Conservation (phyloP, 2,888 invertebrate genomes). For the Tetramorium bicarinatum region DNA sequence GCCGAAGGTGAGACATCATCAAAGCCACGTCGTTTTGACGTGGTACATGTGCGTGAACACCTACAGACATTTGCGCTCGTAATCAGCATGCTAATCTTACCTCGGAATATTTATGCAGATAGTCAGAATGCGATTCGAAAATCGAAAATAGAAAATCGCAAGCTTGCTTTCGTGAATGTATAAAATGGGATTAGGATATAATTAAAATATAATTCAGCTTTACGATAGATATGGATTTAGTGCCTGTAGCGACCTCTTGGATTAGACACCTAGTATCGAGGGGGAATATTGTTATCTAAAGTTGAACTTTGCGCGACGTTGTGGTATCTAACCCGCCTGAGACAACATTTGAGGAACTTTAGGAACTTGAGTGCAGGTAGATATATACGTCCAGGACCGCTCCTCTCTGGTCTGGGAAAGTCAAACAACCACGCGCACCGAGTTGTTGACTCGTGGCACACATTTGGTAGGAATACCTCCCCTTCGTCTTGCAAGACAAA, state of each 20-base stretch:
- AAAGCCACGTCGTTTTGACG: conserved; percentile 30
- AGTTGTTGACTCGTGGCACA: conserved; percentile 84
- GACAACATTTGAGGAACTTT: conserved; percentile 84
- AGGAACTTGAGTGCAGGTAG: conserved; percentile 80
- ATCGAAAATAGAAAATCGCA: background rate
- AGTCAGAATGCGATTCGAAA: background rate
- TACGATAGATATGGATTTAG: background rate
- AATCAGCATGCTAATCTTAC: conserved; percentile 25
- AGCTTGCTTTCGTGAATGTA: background rate
- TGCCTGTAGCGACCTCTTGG: conserved; percentile 37
- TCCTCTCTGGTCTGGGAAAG: conserved; percentile 84
- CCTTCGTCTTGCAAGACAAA: conserved; percentile 79
- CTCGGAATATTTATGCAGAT: background rate
- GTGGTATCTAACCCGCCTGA: conserved; percentile 83
- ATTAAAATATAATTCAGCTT: background rate
- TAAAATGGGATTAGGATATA: background rate
- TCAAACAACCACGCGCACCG: conserved; percentile 81
- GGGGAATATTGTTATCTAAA: conserved; percentile 76
- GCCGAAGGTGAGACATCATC: conserved; percentile 69
- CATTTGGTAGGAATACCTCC: conserved; percentile 81
- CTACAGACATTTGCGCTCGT: background rate
- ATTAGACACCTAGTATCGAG: conserved; percentile 69
- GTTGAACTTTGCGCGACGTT: conserved; percentile 70
- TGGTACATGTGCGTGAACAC: background rate
- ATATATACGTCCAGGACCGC: conserved; percentile 74